Conservation (phyloP, 2,888 invertebrate species). For the Dioctria linearis region DNA sequence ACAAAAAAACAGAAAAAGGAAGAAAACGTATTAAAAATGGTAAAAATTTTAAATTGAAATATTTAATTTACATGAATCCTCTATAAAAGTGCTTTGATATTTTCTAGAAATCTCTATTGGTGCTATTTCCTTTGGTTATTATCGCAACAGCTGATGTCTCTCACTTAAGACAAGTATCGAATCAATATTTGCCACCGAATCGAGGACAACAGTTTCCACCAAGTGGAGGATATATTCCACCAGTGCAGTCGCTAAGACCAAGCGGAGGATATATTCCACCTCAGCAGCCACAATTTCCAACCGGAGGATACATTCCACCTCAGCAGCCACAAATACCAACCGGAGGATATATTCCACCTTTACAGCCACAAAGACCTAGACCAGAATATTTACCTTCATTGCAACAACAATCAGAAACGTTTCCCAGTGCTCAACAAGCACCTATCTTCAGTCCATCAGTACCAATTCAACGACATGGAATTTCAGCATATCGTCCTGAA, state of each 20-base stretch:
- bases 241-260: background rate
- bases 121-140: constrained; percentile 1
- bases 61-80: background rate
- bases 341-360: constrained; percentile 1
- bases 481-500: constrained; percentile 1
- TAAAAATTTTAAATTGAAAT: background rate
- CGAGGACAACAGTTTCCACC: constrained; percentile 26
- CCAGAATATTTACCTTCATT: constrained; percentile 27
- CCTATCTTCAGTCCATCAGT: constrained; percentile 29
- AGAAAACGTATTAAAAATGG: constrained; percentile 15
- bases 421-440: constrained; percentile 14
- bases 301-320: too few relatives aligned
- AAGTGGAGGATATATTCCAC: background rate
- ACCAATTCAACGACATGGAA: background rate
- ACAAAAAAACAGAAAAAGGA: background rate
- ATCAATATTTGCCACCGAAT: constrained; percentile 49
- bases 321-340: too few relatives aligned
- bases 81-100: background rate
- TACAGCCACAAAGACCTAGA: background rate
- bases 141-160: constrained; percentile 47
- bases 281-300: background rate
- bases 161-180: constrained; percentile 31
- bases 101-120: constrained; percentile 17
- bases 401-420: background rate
- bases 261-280: constrained; percentile 21